phyloP scores from a whole-genome alignment of 2,888 invertebrate genomes.

The Drosophila setosimentum region DNA sequence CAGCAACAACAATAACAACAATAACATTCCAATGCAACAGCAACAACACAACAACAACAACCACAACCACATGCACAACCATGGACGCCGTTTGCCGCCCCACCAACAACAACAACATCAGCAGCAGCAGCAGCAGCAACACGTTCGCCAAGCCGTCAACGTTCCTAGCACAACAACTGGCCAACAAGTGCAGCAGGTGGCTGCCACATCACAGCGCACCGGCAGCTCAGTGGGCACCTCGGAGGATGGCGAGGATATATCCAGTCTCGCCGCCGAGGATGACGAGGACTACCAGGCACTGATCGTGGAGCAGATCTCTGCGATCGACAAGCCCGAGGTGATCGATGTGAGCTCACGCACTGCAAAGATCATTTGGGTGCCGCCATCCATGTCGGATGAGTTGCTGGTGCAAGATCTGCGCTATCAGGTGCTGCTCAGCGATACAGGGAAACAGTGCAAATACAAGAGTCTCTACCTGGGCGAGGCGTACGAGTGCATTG shows the following conservation, averaged over 20 bases:
- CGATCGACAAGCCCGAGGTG: slow-evolving; percentile 91
- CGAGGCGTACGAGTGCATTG: slow-evolving; percentile 90
- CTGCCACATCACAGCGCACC: slow-evolving; percentile 41
- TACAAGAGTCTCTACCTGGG: slow-evolving; percentile 94
- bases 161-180: slow-evolving; percentile 31
- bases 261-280: slow-evolving; percentile 89
- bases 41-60: slow-evolving; percentile 44
- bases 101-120: slow-evolving; percentile 45
- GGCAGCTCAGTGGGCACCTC: slow-evolving; percentile 88
- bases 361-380: slow-evolving; percentile 94
- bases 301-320: slow-evolving; percentile 90
- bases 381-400: slow-evolving; percentile 86
- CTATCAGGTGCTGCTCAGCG: slow-evolving; percentile 93
- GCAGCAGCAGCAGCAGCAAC: slow-evolving; percentile 44
- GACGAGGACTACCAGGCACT: slow-evolving; percentile 90
- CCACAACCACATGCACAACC: slow-evolving; percentile 55
- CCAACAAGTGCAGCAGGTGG: slow-evolving; percentile 30
- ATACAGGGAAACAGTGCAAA: slow-evolving; percentile 91
- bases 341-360: slow-evolving; percentile 93
- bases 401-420: slow-evolving; percentile 86
- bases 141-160: slow-evolving; percentile 48
- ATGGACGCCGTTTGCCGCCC: slow-evolving; percentile 59
- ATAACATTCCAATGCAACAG: slow-evolving; percentile 63
- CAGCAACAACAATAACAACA: slow-evolving; percentile 64
- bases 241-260: slow-evolving; percentile 92